phyloP scores from a whole-genome alignment of 2,888 invertebrate species.

The Drosophila lutescens region DNA sequence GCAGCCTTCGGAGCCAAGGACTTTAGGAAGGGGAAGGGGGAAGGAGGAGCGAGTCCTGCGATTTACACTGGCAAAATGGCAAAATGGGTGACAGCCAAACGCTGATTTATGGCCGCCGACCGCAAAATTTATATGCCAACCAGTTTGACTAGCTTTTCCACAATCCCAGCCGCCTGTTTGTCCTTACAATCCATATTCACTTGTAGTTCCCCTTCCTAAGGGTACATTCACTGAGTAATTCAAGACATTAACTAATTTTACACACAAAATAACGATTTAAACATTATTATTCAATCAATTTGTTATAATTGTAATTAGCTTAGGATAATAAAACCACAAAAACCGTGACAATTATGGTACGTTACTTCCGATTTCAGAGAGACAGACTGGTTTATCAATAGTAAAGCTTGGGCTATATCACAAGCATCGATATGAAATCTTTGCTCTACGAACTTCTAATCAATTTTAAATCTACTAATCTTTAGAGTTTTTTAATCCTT shows the following conservation, averaged over 20 bases:
- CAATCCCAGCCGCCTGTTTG: conserved; percentile 38
- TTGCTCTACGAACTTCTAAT: too few species aligned
- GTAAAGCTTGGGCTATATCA: too few species aligned
- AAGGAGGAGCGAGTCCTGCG: conserved; percentile 44
- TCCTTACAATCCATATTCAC: conserved; percentile 64
- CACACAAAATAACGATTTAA: not conserved
- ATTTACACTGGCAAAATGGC: conserved; percentile 68
- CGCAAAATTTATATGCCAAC: conserved; percentile 81
- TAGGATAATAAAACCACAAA: not conserved
- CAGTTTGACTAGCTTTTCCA: conserved; percentile 52
- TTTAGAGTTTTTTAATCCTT: too few species aligned
- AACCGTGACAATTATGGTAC: not conserved
- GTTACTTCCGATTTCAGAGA: not conserved
- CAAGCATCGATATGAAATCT: too few species aligned
- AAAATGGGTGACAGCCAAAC: conserved; percentile 78
- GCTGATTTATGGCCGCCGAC: conserved; percentile 80
- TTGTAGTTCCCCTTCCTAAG: conserved; percentile 25
- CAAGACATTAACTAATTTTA: not conserved
- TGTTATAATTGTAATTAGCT: not conserved
- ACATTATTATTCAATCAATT: too few species aligned
- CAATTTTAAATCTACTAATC: too few species aligned
- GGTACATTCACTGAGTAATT: conserved; percentile 23
- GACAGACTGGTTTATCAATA: too few species aligned
- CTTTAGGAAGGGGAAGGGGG: conserved; percentile 17
- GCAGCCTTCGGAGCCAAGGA: conserved; percentile 55